Conservation (phyloP, 1,140 invertebrate genomes). For the Ceratosolen fusciceps region DNA sequence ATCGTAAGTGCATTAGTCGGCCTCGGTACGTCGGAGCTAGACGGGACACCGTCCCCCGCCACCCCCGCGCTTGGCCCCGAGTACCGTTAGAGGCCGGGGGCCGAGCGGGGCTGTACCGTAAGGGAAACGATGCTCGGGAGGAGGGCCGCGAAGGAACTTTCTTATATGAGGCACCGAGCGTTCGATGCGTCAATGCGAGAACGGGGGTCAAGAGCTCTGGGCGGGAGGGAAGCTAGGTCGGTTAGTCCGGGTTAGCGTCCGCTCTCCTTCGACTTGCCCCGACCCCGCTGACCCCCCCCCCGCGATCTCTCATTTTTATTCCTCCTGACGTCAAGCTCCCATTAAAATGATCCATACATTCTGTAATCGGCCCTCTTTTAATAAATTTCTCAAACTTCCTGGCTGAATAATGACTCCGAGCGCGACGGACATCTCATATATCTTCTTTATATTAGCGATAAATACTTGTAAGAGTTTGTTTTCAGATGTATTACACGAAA, state of each 20-base stretch:
- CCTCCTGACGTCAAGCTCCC: background rate
- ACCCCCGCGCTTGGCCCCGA: background rate
- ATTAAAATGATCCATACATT: background rate
- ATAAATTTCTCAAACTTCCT: background rate
- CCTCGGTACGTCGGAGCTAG: background rate
- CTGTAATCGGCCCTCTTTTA: background rate
- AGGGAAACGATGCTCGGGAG: background rate
- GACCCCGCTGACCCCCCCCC: background rate
- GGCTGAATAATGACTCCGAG: background rate
- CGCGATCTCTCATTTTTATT: background rate
- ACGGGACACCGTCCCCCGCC: background rate
- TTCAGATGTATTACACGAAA: background rate
- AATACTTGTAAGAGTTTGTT: background rate
- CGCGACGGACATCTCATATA: background rate
- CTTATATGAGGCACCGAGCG: background rate
- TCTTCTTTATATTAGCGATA: background rate
- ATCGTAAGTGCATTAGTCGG: constrained; percentile 65
- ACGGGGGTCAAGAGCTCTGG: no score
- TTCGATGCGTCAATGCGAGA: background rate
- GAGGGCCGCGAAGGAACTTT: no score
- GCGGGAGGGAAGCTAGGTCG: no score
- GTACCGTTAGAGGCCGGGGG: background rate
- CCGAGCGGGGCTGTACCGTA: constrained; percentile 15
- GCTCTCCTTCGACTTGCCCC: no score
- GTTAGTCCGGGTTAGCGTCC: background rate